These are phyloP conservation scores for Empidonax alnorum DNA, from an alignment of 2,113 vertebrate genomes.

Conservation along the genomic window DNA sequence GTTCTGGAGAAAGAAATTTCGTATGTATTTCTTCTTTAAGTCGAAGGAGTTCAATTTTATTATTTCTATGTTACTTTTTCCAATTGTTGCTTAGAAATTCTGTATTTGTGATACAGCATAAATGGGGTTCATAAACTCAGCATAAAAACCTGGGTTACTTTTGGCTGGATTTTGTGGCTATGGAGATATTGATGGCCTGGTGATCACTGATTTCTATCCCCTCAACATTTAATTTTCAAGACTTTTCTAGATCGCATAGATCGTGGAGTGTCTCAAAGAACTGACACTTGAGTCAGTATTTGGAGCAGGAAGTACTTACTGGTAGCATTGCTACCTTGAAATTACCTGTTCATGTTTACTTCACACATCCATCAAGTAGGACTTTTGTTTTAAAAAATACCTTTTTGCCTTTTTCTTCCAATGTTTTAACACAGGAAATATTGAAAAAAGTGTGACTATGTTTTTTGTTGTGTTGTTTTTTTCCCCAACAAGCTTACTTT, in stretches of 20 bases:
- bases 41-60: background rate
- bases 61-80: background rate
- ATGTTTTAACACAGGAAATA: background rate
- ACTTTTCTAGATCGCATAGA: background rate
- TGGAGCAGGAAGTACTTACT: background rate
- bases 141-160: background rate
- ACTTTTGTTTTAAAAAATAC: background rate
- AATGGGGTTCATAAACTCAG: background rate
- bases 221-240: background rate
- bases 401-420: background rate
- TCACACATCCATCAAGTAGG: background rate
- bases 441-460: background rate
- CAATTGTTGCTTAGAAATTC: background rate
- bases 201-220: background rate
- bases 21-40: background rate
- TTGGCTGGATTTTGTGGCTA: background rate
- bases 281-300: background rate
- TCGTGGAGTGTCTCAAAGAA: no score
- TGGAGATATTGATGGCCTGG: background rate
- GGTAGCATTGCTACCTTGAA: background rate
- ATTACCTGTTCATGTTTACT: background rate
- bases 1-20: background rate
- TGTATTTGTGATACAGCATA: background rate
- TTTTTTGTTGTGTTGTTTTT: background rate
- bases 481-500: background rate